Evolutionary conservation across 2,888 invertebrate species (phyloP), one percentile per base, ranked within the genome.

Genomic region (Deroplatys truncata): DNA sequence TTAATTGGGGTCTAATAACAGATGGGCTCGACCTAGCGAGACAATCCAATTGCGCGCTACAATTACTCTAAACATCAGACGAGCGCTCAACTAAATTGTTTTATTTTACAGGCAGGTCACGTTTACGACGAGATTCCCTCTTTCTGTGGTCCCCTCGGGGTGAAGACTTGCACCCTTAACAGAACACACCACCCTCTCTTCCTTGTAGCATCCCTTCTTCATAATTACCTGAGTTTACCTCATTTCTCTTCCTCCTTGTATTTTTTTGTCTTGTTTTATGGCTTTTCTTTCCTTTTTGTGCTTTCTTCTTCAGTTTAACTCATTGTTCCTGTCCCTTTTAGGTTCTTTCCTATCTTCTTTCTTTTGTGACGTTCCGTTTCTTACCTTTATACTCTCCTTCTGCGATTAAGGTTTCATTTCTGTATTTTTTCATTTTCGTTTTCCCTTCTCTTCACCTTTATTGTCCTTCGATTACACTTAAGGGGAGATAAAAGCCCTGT

Each of bases 1-100:
- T 85, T 85, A 85, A 85, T 49, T 85, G 85, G n/a, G 28, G 49
- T 85, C 56, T 85, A 85, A 85, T 85, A 85, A 85, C 85, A 85
- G 56, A 85, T 43, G 49, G 56, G 49, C 49, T 43, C 28, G 9
- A 20, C 56, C 56, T 56, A 16, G 56, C 56, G 56, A 56, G 56
- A 56, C 56, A 72, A 72, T 72, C 56, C 56, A 72, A 20, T 72
- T 72, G 56, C 20, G 8, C 20, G 56, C 56, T 72, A 20, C 56
- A 72, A 72, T 72, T 72, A 72, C 56, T 72, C 56, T 25, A 72
- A 72, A 72, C 56, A 72, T 72, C 56, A 72, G 56, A 72, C 56
- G 20, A 72, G 7, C 25, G 56, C 20, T 20, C 25, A 2, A 7
- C 15, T 25, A 72, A 72, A 72, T 72, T 72, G 56, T 72, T 72